Percentiles rank a stretch among this genome's conserved stretches.
phyloP scores from a whole-genome alignment of 2,797 vertebrate genomes.

The Pantherophis vulpinus region DNA sequence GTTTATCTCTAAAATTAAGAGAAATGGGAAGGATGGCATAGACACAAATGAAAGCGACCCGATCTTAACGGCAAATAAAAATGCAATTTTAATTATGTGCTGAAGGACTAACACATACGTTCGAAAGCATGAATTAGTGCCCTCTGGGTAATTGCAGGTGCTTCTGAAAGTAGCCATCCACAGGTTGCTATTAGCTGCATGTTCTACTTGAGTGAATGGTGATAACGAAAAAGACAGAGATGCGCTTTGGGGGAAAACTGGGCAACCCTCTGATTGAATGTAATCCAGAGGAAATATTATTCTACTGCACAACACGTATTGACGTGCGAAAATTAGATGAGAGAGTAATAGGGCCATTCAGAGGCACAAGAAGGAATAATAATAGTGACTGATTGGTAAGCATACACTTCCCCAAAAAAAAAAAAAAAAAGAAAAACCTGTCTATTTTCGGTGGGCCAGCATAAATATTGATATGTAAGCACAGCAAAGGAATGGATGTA shows the following conservation, averaged over 20 bases:
- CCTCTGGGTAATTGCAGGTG: background rate
- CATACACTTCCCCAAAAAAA: background rate
- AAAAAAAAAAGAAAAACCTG: too few relatives aligned
- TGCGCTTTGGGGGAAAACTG: background rate
- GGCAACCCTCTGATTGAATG: background rate
- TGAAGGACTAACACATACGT: background rate
- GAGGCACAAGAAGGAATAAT: background rate
- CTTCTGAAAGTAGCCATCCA: background rate
- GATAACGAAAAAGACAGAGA: background rate
- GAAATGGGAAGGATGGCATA: background rate
- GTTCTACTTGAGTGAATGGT: background rate
- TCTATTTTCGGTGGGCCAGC: background rate
- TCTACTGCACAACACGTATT: background rate
- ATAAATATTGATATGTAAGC: background rate
- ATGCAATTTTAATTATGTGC: background rate
- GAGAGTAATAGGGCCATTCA: background rate
- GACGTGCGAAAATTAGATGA: background rate
- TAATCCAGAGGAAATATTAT: background rate
- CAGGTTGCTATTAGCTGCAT: background rate
- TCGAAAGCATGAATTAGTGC: background rate
- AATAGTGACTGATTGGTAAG: background rate
- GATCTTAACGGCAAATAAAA: background rate
- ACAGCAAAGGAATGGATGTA: background rate
- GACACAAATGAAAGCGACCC: background rate
- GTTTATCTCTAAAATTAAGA: background rate